Evolutionary conservation across 2,888 invertebrate species (phyloP).

Genomic region (Drosophila kokeensis): DNA sequence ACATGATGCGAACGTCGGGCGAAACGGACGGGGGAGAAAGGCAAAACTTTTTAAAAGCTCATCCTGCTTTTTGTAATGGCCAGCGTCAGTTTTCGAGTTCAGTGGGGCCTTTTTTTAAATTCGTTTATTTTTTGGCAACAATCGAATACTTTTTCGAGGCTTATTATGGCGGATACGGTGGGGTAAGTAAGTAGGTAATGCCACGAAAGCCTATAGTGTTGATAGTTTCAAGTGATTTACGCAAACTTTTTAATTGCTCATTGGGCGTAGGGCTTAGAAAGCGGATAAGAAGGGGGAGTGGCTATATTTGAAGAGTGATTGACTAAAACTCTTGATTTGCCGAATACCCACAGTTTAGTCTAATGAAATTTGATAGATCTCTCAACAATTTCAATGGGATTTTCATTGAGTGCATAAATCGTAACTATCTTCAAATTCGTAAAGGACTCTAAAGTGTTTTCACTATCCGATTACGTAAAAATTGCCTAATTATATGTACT

Average conservation of each 20-base stretch:
- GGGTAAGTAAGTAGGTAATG: constrained; percentile 12
- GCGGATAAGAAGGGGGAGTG: neutral
- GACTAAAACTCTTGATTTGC: neutral
- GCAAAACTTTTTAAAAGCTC: constrained; percentile 53
- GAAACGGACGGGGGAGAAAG: neutral
- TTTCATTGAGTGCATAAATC: neutral
- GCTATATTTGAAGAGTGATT: neutral
- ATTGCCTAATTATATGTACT: no score
- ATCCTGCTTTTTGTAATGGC: constrained; percentile 45
- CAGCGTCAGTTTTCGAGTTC: constrained; percentile 33
- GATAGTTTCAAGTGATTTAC: constrained; percentile 60
- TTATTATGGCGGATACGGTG: constrained; percentile 38
- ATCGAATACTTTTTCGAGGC: constrained; percentile 55
- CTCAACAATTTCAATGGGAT: neutral
- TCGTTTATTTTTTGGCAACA: constrained; percentile 45
- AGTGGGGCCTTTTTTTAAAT: neutral
- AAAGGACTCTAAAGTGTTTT: neutral
- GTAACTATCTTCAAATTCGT: neutral
- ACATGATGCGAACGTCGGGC: constrained; percentile 2
- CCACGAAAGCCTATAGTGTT: constrained; percentile 53
- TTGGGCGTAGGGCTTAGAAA: neutral
- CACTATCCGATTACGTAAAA: neutral
- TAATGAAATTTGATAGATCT: neutral
- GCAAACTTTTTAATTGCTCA: constrained; percentile 54
- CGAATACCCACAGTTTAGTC: neutral